Percentiles rank a stretch among this genome's conserved stretches.
Conservation (phyloP, 1,140 invertebrate species). For the Scaptomyza hsui region DNA sequence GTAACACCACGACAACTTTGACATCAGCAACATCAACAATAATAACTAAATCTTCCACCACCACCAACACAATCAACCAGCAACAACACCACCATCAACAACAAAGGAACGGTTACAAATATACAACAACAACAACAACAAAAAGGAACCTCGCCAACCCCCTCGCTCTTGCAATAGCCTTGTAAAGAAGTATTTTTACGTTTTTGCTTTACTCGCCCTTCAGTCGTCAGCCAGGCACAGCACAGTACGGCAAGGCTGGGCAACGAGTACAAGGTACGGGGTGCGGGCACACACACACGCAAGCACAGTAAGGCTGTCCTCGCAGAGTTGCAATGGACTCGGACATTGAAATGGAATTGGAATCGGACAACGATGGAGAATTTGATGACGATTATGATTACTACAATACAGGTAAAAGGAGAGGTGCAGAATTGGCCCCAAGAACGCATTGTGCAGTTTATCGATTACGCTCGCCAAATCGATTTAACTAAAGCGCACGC, state of each 20-base stretch:
- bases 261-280: conserved; percentile 29
- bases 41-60: conserved; percentile 51
- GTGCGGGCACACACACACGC: conserved; percentile 11
- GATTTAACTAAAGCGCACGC: conserved; percentile 56
- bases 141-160: conserved; percentile 39
- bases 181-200: conserved; percentile 54
- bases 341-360: conserved; percentile 75
- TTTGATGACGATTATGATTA: conserved; percentile 74
- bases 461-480: conserved; percentile 65
- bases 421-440: not conserved
- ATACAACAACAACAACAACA: conserved; percentile 24
- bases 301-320: conserved; percentile 27
- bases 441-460: conserved; percentile 36
- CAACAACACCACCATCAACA: conserved; percentile 34
- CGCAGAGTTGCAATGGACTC: conserved; percentile 65
- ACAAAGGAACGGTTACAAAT: conserved; percentile 33
- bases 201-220: conserved; percentile 52
- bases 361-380: conserved; percentile 73
- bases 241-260: conserved; percentile 14
- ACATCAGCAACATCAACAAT: conserved; percentile 23
- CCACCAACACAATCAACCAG: conserved; percentile 35
- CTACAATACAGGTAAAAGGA: conserved; percentile 67
- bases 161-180: conserved; percentile 42
- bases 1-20: conserved; percentile 28
- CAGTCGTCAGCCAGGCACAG: conserved; percentile 29